Evolutionary conservation across 2,888 invertebrate species (phyloP), one percentile per base, ranked within the genome.

Genomic region (Eulithis testata): DNA sequence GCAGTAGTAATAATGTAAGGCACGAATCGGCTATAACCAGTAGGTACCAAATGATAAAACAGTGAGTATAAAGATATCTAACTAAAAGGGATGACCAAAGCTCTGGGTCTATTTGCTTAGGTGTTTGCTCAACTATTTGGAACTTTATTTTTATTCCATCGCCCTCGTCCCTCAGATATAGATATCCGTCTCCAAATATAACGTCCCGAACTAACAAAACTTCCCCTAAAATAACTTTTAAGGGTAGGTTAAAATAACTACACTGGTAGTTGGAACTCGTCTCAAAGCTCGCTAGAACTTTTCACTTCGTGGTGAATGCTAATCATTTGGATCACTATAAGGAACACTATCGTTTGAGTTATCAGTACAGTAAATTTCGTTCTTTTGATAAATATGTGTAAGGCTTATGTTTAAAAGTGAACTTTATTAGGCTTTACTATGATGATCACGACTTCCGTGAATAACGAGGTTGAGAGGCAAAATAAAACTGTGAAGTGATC

Each of bases 111-210:
- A 52, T 36, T 36, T 53, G 7, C 12, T 52, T 36, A 52, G 52
- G 8, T 52, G 37, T 37, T 52, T 52, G 7, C 11, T 12, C 9
- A 7, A 51, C 51, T 51, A 51, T 51, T 58, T 50, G 51, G 3
- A 14, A 12, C 37, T 27, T 49, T 61, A 61, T 54, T 43, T 55
- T 49, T 43, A 55, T 49, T 44, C 14, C n/a, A 60, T 47, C 57
- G 21, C 59, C 44, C 14, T 36, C n/a, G 49, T 49, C 49, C 64
- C 54, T 12, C 11, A 54, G 43, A 63, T 14, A 57, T 56, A 44
- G 49, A 55, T 55, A 50, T 56, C 36, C 36, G 21, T 5, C 44
- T 36, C 36, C 44, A 51, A 36, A 55, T 40, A 61, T 55, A 61
- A 55, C 40, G 36, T n/a, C 7, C 43, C 52, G 53, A 52, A 60